Conservation (phyloP, 2,888 invertebrate species). For the Drosophila flavopinicola region DNA sequence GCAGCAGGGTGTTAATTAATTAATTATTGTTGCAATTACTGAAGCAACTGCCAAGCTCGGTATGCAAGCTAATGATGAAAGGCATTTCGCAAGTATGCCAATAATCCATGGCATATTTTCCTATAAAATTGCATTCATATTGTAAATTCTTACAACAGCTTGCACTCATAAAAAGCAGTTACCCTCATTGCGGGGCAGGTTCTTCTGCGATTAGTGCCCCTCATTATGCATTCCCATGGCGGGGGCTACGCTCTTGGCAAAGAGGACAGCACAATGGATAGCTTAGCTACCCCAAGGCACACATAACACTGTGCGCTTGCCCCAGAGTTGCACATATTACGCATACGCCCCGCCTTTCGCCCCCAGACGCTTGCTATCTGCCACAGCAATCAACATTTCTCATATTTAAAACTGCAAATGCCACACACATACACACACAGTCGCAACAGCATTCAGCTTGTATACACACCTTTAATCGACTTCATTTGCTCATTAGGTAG, state of each 20-base stretch:
- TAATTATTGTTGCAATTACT: background rate
- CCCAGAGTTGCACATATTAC: conserved; percentile 41
- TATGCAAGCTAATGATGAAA: conserved; percentile 27
- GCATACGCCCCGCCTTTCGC: conserved; percentile 41
- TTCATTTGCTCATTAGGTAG: conserved; percentile 80
- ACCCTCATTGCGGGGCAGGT: conserved; percentile 48
- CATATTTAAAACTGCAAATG: conserved; percentile 62
- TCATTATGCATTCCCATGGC: conserved; percentile 56
- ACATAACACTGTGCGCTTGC: conserved; percentile 7
- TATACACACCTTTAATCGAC: conserved; percentile 74
- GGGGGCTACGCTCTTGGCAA: no score
- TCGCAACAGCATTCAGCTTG: conserved; percentile 17
- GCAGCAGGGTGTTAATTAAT: conserved; percentile 7
- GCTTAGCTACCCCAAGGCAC: conserved; percentile 29
- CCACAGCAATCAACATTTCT: conserved; percentile 63
- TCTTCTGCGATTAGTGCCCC: conserved; percentile 46
- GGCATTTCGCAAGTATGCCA: conserved; percentile 7
- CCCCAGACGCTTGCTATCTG: conserved; percentile 34
- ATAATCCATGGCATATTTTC: conserved; percentile 4
- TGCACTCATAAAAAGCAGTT: conserved; percentile 43
- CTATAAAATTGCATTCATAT: conserved; percentile 22
- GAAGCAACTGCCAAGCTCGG: background rate
- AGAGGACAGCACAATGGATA: conserved; percentile 42
- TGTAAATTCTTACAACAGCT: conserved; percentile 27
- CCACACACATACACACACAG: conserved; percentile 13